Evolutionary conservation across 2,797 vertebrate genomes (phyloP), one percentile per base, ranked within the genome.

Genomic region (Bucorvus abyssinicus): DNA sequence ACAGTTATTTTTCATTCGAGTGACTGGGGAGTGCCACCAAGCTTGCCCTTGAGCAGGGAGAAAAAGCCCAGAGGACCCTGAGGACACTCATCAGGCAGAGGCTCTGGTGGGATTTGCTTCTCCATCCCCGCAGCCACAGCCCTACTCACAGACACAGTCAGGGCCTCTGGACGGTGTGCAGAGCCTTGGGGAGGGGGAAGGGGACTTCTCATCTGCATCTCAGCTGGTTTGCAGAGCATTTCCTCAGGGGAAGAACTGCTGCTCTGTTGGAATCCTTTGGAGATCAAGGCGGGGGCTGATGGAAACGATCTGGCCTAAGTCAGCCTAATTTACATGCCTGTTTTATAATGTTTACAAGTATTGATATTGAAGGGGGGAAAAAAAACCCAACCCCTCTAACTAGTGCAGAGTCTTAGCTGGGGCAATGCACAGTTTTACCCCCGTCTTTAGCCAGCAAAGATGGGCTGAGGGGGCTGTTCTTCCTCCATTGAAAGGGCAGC

Each of bases 221-320:
- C 93, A 96, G 94, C 89, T 95, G 95, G 81, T 65, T 26, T 68
- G 81, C 94, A 94, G 75, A 96, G 57, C 85, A 79, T 69, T 86
- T 96, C 95, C 90, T 95, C 30, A 67, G 60, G 92, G 93, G 30
- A 95, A 87, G 73, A 90, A 95, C 56, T 50, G 68, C 68, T 94
- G 86, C 81, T 96, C 90, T 92, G 60, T 14, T 95, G 90, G 92
- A 82, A 94, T 85, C 94, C 75, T 78, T 67, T 71, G 71, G 90
- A 95, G 94, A 95, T 95, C 89, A 96, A 93, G 87, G 74, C 38
- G 42, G 47, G 49, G 73, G 38, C 67, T 90, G 89, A 93, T 89
- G 87, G 93, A 95, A 96, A 96, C 3, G 49, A 94, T 87, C 70
- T 93, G 93, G 92, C 87, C 89, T 83, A 89, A 83, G 90, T 75